A percentile compares a stretch with the other conserved stretches of the same genome.
Evolutionary conservation across 2,113 vertebrate species (phyloP).

Genomic region (Sciurus niger): DNA sequence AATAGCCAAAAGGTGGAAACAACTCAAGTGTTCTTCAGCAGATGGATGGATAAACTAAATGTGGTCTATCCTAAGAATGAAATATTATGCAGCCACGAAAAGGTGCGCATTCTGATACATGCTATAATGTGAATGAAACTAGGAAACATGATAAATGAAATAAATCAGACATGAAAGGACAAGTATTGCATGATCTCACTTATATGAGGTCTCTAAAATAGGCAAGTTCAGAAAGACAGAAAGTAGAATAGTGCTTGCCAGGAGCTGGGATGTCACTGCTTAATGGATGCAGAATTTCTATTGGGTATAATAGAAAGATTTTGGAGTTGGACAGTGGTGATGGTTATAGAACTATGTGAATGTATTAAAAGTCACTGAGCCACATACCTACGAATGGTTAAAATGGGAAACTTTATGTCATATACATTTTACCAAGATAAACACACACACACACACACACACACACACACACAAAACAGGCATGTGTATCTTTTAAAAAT

Average conservation of each 20-base stretch:
- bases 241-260: neutral
- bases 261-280: neutral
- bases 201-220: too few relatives aligned
- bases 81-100: neutral
- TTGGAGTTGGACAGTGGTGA: neutral
- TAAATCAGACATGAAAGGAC: too few relatives aligned
- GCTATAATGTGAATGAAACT: too few relatives aligned
- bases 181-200: too few relatives aligned
- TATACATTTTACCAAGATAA: neutral
- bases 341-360: neutral
- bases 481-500: neutral
- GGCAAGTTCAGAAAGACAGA: too few relatives aligned
- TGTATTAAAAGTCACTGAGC: neutral
- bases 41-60: too few relatives aligned
- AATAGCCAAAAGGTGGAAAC: too few relatives aligned
- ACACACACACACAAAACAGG: neutral
- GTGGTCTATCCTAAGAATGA: neutral
- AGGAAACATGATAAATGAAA: too few relatives aligned
- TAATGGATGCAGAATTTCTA: neutral
- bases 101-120: conserved; percentile 5
- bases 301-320: neutral
- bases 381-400: neutral
- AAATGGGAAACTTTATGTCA: neutral
- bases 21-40: too few relatives aligned
- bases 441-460: neutral